Evolutionary conservation across 2,113 vertebrate species (phyloP).

Genomic region (Ursus arctos): DNA sequence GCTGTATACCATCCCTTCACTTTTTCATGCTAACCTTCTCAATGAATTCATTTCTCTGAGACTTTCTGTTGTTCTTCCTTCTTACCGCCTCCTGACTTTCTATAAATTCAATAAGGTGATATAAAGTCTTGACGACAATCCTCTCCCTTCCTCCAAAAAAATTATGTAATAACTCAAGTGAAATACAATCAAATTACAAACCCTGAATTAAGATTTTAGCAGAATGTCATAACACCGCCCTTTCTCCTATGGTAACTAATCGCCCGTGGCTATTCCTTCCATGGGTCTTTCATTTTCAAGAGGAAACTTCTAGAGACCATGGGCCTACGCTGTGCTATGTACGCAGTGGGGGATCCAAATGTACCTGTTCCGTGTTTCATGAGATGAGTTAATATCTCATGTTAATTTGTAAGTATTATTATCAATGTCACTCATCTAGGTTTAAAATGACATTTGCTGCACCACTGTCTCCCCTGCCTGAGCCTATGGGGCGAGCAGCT

Average conservation of each 20-base stretch:
- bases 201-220: neutral
- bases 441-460: neutral
- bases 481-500: neutral
- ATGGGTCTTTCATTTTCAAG: neutral
- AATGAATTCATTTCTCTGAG: neutral
- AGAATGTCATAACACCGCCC: neutral
- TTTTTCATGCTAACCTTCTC: neutral
- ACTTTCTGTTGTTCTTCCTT: neutral
- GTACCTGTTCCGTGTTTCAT: neutral
- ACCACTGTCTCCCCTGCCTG: neutral
- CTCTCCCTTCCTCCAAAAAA: neutral
- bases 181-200: neutral
- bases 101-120: neutral
- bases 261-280: neutral
- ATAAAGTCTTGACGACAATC: neutral
- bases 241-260: neutral
- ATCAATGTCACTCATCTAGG: neutral
- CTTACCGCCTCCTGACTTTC: neutral
- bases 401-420: neutral
- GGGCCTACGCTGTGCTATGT: neutral
- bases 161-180: neutral
- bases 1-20: neutral
- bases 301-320: neutral
- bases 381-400: neutral
- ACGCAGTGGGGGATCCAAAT: neutral